Evolutionary conservation across 1,140 invertebrate genomes (phyloP), one percentile per base, ranked within the genome.

Genomic region (Pachyrhynchus sulphureomaculatus): DNA sequence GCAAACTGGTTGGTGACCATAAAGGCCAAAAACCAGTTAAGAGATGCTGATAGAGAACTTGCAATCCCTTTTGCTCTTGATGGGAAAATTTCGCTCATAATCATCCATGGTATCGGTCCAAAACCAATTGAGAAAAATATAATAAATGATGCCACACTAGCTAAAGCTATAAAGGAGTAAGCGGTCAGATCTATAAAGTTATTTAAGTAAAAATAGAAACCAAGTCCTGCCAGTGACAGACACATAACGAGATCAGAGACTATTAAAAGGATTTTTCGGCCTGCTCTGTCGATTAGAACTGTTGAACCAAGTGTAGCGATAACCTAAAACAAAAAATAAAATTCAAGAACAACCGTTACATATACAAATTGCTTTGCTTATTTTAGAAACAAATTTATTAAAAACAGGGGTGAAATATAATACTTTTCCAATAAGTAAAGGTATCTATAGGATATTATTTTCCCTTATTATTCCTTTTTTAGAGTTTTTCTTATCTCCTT

Each of bases 61-160:
- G 89, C 90, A 3, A 84, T 76, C 0, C 88, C 85, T 70, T 90
- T 88, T 0, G 90, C 84, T 63, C 87, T 84, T 0, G 85, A 79
- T 1, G 91, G 84, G 65, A 93, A 90, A 63, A 93, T 83, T 75
- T 95, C 90, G 2, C 86, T 86, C 81, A 92, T 86, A 23, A 95
- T 83, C 0, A 90, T 83, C 90, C 91, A 93, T 0, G 90, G 89
- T 5, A 94, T 76, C 0, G 91, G 89, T 0, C 91, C 91, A 66
- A 91, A 87, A 1, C 88, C 89, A 41, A 62, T 64, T 13, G 66
- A 68, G 42, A 72, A 74, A 29, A 62, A 54, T n/a, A 70, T 47
- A 12, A 72, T 71, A 37, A 67, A 74, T 12, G 51, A 42, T 4
- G 70, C 49, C 10, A 74, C 36, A 13, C 58, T 52, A 2, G 67